Base-by-base conservation (phyloP, 2,113 vertebrate species). In the Mesembrinibis cayennensis region DNA sequence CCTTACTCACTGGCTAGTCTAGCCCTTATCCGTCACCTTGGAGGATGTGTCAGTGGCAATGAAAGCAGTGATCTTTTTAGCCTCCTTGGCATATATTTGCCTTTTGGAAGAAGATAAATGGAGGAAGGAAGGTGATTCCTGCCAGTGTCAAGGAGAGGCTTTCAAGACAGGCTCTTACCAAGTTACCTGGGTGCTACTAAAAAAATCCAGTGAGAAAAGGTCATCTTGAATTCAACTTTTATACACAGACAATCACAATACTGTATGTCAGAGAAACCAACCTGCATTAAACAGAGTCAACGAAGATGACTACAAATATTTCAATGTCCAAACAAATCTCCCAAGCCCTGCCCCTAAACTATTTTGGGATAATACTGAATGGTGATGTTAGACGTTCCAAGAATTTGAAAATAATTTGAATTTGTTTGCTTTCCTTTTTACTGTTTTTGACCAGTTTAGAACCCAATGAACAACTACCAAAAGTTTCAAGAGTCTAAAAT, bases 21-120 rank as follows among this genome's bases (percentile, higher is more conserved):
- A 73, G 23, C 22, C 65, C 56, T 90, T 52, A 84, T 34, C 61
- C 36, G 44, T 92, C 44, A 16, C 21, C 38, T 81, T 1, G 1
- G 20, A 38, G 14, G 58, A 23, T 58, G 21, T 15, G 20, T n/a
- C 20, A 58, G 56, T n/a, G 32, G 32, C 20, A 58, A n/a, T 23
- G 56, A 58, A 58, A 61, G n/a, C 6, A 7, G 14, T 36, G 58
- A 61, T 36, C n/a, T 61, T 61, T 22, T 36, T 76, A 80, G 67
- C 42, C 40, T 62, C 63, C 50, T 78, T 82, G 84, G 89, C 66
- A 61, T 32, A 34, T 56, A 59, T 63, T 78, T 78, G 49, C 36
- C 72, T 95, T 83, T 59, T 65, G 56, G 40, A 82, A 82, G 44
- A 67, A 82, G 61, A 90, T 36, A 88, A 95, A 96, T 47, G 87